These are phyloP conservation scores for Leptothorax acervorum DNA, from an alignment of 2,888 invertebrate genomes.

Conservation along the genomic window DNA sequence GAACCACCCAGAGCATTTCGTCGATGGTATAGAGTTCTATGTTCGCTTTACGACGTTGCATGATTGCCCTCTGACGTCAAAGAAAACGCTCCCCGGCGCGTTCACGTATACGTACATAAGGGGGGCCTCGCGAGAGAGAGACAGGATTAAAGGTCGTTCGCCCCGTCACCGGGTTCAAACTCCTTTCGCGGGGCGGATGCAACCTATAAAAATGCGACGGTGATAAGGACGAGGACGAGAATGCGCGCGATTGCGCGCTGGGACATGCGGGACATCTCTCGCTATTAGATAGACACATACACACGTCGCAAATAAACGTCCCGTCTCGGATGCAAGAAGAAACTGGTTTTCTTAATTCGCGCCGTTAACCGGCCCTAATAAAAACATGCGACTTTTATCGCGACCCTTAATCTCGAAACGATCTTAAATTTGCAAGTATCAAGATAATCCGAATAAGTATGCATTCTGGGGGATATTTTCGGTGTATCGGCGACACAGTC, in stretches of 20 bases:
- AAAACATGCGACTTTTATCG: conserved; percentile 21
- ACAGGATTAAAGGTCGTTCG: conserved; percentile 72
- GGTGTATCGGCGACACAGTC: conserved; percentile 4
- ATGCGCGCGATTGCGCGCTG: conserved; percentile 35
- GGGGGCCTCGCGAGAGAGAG: conserved; percentile 57
- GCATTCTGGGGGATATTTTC: conserved; percentile 12
- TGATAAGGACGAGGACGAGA: conserved; percentile 48
- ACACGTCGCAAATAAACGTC: conserved; percentile 17
- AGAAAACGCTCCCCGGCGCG: conserved; percentile 54
- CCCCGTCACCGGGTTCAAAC: conserved; percentile 70
- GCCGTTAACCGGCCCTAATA: conserved; percentile 4
- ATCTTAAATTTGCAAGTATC: neutral
- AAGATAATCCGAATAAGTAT: neutral
- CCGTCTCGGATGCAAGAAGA: neutral
- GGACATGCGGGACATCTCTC: neutral
- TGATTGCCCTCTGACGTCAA: conserved; percentile 78
- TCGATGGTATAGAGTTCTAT: conserved; percentile 34
- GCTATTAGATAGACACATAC: conserved; percentile 20
- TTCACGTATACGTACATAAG: conserved; percentile 28
- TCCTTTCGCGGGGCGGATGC: conserved; percentile 57
- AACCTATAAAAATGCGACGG: conserved; percentile 46
- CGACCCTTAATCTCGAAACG: neutral
- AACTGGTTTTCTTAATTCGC: conserved; percentile 46
- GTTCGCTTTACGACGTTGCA: conserved; percentile 74
- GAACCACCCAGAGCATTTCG: conserved; percentile 20